Conservation (phyloP, 1,140 invertebrate species). For the Drosophila auraria region DNA sequence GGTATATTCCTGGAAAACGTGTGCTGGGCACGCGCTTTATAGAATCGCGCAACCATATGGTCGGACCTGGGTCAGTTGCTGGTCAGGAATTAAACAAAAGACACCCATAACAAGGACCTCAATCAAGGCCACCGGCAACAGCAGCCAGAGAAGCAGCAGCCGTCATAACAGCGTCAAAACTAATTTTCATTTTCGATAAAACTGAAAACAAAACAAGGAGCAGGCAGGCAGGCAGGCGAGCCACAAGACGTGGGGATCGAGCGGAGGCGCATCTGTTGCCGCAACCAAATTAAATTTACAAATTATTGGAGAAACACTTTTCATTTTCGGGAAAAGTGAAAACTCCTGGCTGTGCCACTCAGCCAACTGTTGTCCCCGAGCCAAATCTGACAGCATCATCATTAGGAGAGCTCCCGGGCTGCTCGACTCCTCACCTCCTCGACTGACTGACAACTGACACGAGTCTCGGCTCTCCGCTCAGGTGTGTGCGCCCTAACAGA, state of each 20-base stretch:
- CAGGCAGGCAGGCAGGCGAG: not conserved
- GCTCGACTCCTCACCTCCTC: slow-evolving; percentile 10
- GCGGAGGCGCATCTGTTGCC: slow-evolving; percentile 61
- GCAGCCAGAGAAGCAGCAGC: slow-evolving; percentile 36
- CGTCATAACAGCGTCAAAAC: slow-evolving; percentile 82
- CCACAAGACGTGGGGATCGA: not conserved
- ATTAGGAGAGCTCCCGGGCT: slow-evolving; percentile 50
- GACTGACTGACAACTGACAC: slow-evolving; percentile 75
- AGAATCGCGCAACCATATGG: slow-evolving; percentile 49
- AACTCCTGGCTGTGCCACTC: slow-evolving; percentile 49
- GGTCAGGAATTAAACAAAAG: slow-evolving; percentile 43
- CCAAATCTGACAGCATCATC: slow-evolving; percentile 79
- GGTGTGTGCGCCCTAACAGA: slow-evolving; percentile 48
- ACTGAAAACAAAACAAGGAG: slow-evolving; percentile 45
- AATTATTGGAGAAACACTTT: slow-evolving; percentile 75
- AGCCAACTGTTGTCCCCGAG: slow-evolving; percentile 66
- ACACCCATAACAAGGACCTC: slow-evolving; percentile 49
- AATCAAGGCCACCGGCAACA: slow-evolving; percentile 59
- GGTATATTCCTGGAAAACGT: slow-evolving; percentile 55
- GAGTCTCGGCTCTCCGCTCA: slow-evolving; percentile 15
- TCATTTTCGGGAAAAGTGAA: slow-evolving; percentile 71
- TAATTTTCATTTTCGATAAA: slow-evolving; percentile 71
- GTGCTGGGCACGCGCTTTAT: slow-evolving; percentile 57
- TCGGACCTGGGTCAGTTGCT: slow-evolving; percentile 28
- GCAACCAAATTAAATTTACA: slow-evolving; percentile 71